These are phyloP conservation scores for Carapus acus DNA, from an alignment of 2,797 vertebrate genomes.

Conservation along the genomic window DNA sequence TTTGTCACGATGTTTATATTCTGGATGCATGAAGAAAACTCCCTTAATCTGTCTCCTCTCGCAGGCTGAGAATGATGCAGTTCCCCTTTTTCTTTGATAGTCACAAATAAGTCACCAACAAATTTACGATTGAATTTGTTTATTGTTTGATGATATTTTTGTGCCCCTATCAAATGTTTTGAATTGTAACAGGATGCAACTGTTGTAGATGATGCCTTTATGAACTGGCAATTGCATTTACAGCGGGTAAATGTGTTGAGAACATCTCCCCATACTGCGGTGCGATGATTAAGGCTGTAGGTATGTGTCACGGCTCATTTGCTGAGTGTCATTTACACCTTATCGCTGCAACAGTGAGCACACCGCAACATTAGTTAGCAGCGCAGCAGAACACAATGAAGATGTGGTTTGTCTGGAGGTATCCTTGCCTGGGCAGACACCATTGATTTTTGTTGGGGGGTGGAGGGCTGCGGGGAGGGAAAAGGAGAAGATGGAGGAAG, in stretches of 20 bases:
- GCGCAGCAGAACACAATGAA: neutral
- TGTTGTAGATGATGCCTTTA: neutral
- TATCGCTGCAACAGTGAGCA: neutral
- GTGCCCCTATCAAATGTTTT: no score
- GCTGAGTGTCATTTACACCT: neutral
- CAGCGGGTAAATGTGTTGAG: constrained; percentile 29
- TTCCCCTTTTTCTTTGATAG: no score
- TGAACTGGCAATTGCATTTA: constrained; percentile 49
- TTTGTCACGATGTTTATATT: constrained; percentile 15
- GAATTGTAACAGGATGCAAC: no score
- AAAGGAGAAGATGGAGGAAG: neutral
- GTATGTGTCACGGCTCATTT: neutral
- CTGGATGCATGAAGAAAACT: constrained; percentile 19
- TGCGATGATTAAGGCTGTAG: constrained; percentile 39
- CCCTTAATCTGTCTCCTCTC: constrained; percentile 37
- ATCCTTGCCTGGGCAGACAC: neutral
- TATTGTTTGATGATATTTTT: neutral
- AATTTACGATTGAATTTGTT: neutral
- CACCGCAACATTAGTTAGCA: no score
- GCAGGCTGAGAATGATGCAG: constrained; percentile 7
- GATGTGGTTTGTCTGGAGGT: neutral
- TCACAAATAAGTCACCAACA: neutral
- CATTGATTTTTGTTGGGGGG: neutral
- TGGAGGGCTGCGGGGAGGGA: no score
- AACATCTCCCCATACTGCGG: constrained; percentile 45